Conservation (phyloP, 2,888 invertebrate genomes). For the Drepana falcataria region DNA sequence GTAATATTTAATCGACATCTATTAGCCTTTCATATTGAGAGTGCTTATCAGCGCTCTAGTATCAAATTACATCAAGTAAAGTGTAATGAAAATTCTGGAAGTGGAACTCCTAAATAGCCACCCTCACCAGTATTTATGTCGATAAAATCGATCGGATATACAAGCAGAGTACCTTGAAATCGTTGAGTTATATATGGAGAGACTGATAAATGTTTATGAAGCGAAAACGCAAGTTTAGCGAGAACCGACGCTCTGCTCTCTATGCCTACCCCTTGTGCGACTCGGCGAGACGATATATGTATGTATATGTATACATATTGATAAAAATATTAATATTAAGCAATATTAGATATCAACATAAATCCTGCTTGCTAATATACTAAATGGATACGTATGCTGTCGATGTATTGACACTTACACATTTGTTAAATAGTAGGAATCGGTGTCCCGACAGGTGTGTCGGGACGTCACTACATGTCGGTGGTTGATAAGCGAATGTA, state of each 20-base stretch:
- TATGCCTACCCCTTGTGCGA: too few relatives aligned
- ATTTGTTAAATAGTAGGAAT: slow-evolving; percentile 29
- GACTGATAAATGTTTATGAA: too few relatives aligned
- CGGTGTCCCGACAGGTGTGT: slow-evolving; percentile 46
- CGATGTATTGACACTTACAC: slow-evolving; percentile 10
- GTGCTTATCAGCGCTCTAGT: slow-evolving; percentile 14
- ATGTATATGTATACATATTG: too few relatives aligned
- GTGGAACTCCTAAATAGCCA: slow-evolving; percentile 3
- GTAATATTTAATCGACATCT: slow-evolving; percentile 32
- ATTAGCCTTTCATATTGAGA: slow-evolving; percentile 29
- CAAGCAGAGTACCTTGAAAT: too few relatives aligned
- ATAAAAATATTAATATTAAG: too few relatives aligned
- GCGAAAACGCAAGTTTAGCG: too few relatives aligned
- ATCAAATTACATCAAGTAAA: slow-evolving; percentile 4
- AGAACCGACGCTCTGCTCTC: too few relatives aligned
- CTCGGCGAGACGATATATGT: too few relatives aligned
- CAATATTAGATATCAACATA: too few relatives aligned
- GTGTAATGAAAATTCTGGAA: slow-evolving; percentile 8
- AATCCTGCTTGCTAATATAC: too few relatives aligned
- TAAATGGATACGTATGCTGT: slow-evolving; percentile 12
- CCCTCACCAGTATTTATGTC: slow-evolving; percentile 5
- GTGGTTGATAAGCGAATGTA: slow-evolving; percentile 71
- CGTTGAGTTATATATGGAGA: too few relatives aligned
- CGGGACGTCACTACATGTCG: slow-evolving; percentile 59
- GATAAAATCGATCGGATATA: not conserved